Evolutionary conservation across 2,797 vertebrate genomes (phyloP).

Genomic region (Coracias cyanogaster): DNA sequence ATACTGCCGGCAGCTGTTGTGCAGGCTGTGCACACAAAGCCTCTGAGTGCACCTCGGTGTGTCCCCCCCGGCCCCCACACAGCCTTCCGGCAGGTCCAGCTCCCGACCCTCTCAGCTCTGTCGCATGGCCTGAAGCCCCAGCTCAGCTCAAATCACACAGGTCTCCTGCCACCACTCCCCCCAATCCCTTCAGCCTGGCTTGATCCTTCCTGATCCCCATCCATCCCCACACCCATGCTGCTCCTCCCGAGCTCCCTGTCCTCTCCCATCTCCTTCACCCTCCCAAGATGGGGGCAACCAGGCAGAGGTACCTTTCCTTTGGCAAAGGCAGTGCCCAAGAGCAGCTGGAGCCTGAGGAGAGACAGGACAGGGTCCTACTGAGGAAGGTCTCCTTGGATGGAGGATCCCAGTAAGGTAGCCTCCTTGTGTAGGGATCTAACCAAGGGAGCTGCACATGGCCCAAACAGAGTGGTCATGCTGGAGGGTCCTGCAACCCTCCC

Average conservation of each 20-base stretch:
- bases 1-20: conserved; percentile 71
- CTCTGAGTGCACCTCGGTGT: background rate
- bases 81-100: background rate
- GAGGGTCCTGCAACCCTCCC: background rate
- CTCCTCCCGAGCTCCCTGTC: background rate
- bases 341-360: background rate
- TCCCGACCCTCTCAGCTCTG: accelerated
- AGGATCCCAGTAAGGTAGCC: background rate
- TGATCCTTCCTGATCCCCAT: background rate
- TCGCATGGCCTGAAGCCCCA: accelerated
- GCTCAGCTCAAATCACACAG: background rate
- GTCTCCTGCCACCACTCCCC: background rate
- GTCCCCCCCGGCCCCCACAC: background rate
- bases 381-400: background rate
- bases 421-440: background rate
- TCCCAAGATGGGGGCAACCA: background rate
- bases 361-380: background rate
- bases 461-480: accelerated
- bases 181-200: accelerated
- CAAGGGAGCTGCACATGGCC: background rate
- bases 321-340: background rate
- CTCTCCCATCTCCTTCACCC: background rate
- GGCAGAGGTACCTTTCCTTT: background rate
- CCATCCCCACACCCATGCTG: background rate
- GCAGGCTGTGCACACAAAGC: conserved; percentile 47